Percentiles rank a stretch among this genome's conserved stretches.
These are phyloP conservation scores for Xenus cinereus DNA, from an alignment of 2,113 vertebrate species.

Conservation along the genomic window DNA sequence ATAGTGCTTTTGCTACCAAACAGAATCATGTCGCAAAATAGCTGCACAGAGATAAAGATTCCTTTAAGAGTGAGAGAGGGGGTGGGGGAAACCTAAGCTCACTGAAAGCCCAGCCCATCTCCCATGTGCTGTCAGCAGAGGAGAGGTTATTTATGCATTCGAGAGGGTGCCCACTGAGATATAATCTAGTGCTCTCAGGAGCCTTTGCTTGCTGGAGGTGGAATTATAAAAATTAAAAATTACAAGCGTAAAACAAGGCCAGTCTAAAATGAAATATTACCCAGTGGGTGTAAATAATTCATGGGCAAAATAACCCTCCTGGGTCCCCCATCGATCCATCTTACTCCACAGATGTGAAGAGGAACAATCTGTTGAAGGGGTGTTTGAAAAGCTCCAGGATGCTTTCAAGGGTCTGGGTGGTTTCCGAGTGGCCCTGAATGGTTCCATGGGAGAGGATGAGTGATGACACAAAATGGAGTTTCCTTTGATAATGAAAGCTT, in stretches of 20 bases:
- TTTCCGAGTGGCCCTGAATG: not conserved
- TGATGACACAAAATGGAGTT: not conserved
- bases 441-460: not conserved
- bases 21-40: not conserved
- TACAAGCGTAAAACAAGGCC: constrained; percentile 41
- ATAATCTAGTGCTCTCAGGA: constrained; percentile 36
- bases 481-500: not conserved
- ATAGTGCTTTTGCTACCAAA: constrained; percentile 47
- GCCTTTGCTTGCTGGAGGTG: constrained; percentile 3
- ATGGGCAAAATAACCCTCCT: not conserved
- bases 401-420: not conserved
- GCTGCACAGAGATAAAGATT: constrained; percentile 37
- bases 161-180: not conserved
- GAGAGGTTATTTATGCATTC: constrained; percentile 20
- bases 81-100: not conserved
- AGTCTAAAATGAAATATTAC: constrained; percentile 36
- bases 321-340: not conserved
- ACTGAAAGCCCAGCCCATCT: not conserved
- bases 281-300: constrained; percentile 47
- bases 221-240: constrained; percentile 63
- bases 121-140: not conserved
- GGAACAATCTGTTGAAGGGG: not conserved
- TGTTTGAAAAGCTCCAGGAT: not conserved
- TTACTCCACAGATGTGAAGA: not conserved
- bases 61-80: not conserved